Evolutionary conservation across 2,113 vertebrate genomes (phyloP).

Genomic region (Odontophorus gujanensis): DNA sequence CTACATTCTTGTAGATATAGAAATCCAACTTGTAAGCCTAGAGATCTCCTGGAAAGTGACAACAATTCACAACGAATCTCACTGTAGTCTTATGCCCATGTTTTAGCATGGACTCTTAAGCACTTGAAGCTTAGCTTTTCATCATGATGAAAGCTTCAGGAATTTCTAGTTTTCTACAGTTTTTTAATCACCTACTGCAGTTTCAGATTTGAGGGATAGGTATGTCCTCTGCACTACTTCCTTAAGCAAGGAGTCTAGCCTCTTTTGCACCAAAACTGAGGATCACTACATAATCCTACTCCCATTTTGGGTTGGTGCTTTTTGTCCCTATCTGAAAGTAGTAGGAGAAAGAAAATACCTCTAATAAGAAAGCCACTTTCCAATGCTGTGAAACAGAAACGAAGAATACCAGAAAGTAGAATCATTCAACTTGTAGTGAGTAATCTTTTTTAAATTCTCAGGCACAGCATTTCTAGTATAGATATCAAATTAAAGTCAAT

Average conservation of each 20-base stretch:
- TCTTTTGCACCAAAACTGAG: background rate
- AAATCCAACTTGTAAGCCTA: background rate
- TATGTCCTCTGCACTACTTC: background rate
- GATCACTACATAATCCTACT: background rate
- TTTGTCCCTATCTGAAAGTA: background rate
- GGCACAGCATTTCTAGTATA: background rate
- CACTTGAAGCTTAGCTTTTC: background rate
- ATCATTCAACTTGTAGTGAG: rapidly evolving
- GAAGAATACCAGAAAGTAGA: background rate
- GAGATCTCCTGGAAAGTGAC: background rate
- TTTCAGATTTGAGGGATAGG: background rate
- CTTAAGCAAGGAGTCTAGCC: background rate
- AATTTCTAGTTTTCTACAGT: background rate
- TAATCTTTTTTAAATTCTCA: background rate
- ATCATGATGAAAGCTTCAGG: background rate
- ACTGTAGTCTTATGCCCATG: background rate
- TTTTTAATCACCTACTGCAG: background rate
- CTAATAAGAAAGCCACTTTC: background rate
- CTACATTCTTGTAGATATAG: background rate
- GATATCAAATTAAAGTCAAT: background rate
- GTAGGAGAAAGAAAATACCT: background rate
- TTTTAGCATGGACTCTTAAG: background rate
- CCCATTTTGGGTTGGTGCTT: background rate
- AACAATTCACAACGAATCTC: background rate
- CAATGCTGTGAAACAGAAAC: background rate